Evolutionary conservation across 92 coral and sea anemone species (phyloP).

Genomic region (Parazoanthus darwini): DNA sequence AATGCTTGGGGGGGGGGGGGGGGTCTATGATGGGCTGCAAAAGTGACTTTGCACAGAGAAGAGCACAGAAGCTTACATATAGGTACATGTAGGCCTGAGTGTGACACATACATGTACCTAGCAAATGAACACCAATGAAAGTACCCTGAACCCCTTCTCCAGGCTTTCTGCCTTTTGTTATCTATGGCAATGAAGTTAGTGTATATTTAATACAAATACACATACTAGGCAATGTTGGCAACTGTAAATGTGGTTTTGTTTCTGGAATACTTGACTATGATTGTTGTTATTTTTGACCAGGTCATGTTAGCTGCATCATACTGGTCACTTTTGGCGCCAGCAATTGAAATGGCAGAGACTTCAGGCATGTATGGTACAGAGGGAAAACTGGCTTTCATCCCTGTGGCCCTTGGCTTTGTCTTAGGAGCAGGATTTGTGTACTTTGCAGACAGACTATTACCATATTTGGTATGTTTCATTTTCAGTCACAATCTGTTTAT

Average conservation of each 20-base stretch:
- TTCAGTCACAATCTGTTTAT: not conserved
- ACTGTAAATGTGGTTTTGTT: not conserved
- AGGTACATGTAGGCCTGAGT: no score
- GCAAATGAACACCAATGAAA: no score
- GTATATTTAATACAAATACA: no score
- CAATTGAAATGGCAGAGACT: slow-evolving; percentile 90
- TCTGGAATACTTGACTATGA: not conserved
- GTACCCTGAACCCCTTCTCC: no score
- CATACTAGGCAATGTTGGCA: no score
- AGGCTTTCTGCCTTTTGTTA: no score
- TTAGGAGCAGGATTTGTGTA: slow-evolving; percentile 95
- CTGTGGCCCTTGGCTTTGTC: slow-evolving; percentile 88
- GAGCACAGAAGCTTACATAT: no score
- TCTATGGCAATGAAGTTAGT: no score
- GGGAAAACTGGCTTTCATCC: slow-evolving; percentile 85
- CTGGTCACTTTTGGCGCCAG: slow-evolving; percentile 97
- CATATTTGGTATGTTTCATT: slow-evolving; percentile 71
- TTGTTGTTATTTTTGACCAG: slow-evolving; percentile 41
- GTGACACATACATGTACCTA: no score
- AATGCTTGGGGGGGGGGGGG: no score
- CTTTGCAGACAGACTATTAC: slow-evolving; percentile 85
- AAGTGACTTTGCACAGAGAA: no score
- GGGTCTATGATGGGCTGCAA: no score
- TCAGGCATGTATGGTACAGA: slow-evolving; percentile 77
- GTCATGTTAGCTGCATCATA: slow-evolving; percentile 98